phyloP scores from a whole-genome alignment of 2,797 vertebrate genomes.

The Hemibagrus guttatus region DNA sequence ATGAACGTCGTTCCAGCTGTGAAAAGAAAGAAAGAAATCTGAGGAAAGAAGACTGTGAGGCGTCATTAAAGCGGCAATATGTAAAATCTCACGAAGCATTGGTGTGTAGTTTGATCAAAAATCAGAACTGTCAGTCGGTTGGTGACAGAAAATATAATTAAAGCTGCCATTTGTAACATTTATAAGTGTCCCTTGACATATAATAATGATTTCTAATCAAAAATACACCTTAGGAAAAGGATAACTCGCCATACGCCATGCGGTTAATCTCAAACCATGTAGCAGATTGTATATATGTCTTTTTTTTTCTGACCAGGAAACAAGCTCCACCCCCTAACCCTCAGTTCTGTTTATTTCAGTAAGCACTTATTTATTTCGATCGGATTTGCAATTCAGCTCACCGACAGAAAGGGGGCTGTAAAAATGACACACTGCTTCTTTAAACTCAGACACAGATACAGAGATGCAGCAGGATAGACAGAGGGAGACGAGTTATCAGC shows the following conservation, averaged over 20 bases:
- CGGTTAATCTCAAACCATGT: neutral
- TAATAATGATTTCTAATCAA: neutral
- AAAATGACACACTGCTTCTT: neutral
- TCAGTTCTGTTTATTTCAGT: neutral
- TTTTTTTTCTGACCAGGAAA: neutral
- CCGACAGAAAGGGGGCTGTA: neutral
- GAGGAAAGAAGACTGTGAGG: neutral
- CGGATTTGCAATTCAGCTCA: neutral
- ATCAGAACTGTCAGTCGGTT: neutral
- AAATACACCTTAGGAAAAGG: neutral
- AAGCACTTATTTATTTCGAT: neutral
- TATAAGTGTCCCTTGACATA: neutral
- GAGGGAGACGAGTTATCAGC: neutral
- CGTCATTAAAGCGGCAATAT: neutral
- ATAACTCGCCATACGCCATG: neutral
- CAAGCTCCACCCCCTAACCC: neutral
- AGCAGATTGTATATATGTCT: neutral
- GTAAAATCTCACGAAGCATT: neutral
- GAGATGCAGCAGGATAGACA: neutral
- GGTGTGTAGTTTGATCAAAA: neutral
- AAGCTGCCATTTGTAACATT: neutral
- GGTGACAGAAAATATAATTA: neutral
- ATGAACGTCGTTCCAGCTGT: slow-evolving; percentile 95
- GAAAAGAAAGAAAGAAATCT: slow-evolving; percentile 21
- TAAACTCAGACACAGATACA: neutral